Conservation (phyloP, 2,797 vertebrate genomes). For the Picus viridis region DNA sequence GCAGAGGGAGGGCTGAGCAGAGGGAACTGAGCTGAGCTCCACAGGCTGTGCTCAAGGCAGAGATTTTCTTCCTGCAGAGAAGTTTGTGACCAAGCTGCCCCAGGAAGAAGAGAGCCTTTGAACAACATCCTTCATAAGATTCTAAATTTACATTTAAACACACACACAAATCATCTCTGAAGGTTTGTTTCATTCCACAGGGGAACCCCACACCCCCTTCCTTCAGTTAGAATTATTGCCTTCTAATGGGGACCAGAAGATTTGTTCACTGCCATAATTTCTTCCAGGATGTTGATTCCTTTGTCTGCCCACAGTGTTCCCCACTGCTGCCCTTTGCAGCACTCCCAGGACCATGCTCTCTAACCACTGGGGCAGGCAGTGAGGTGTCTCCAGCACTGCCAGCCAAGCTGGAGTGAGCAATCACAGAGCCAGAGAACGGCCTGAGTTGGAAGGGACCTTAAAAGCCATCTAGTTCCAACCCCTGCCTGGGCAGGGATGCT, state of each 20-base stretch:
- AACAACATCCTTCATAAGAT: conserved; percentile 35
- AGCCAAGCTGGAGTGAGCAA: background rate
- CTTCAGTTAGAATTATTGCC: conserved; percentile 30
- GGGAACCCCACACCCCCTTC: background rate
- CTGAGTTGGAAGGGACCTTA: too few species aligned
- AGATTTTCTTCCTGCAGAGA: conserved; percentile 23
- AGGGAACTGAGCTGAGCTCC: background rate
- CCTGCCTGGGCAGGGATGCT: too few species aligned
- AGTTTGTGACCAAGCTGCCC: conserved; percentile 31
- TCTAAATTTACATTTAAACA: conserved; percentile 35
- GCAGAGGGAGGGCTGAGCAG: background rate
- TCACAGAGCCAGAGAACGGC: too few species aligned
- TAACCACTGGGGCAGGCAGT: background rate
- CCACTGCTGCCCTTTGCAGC: background rate
- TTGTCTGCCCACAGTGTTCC: background rate
- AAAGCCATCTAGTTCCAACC: too few species aligned
- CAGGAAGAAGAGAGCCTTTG: conserved; percentile 60
- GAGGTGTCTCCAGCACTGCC: background rate
- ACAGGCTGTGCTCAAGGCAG: background rate
- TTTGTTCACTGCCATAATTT: background rate
- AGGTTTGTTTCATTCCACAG: conserved; percentile 26
- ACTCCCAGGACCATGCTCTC: background rate
- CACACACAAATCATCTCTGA: conserved; percentile 42
- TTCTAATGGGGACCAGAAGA: conserved; percentile 64
- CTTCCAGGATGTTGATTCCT: conserved; percentile 43